Conservation (phyloP, 2,797 vertebrate species). For the Cuculus canorus region DNA sequence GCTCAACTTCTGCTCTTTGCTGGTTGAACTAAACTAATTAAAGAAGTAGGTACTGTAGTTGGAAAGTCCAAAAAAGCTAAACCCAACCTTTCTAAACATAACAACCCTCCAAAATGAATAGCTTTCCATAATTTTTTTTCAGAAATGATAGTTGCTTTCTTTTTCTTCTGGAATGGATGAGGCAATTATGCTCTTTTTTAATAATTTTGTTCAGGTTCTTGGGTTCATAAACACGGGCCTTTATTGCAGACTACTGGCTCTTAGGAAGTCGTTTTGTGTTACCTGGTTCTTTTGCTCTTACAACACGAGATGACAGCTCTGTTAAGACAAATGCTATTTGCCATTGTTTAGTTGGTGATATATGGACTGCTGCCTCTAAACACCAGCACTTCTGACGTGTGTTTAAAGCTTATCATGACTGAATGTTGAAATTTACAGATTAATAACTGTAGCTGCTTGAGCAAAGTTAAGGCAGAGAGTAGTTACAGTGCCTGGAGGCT, state of each 20-base stretch:
- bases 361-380: background rate
- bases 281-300: background rate
- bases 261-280: background rate
- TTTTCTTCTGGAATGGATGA: background rate
- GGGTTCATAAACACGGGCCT: background rate
- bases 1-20: background rate
- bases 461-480: background rate
- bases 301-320: background rate
- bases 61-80: background rate
- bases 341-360: background rate
- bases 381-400: background rate
- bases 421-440: background rate
- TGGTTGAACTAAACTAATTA: conserved; percentile 27
- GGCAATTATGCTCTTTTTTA: background rate
- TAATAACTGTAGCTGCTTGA: conserved; percentile 18
- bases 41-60: background rate
- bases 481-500: background rate
- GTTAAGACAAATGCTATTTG: background rate
- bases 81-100: background rate
- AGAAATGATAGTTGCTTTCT: background rate
- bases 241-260: background rate
- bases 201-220: background rate
- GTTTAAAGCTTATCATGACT: background rate
- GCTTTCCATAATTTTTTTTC: background rate
- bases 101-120: background rate